Base-by-base conservation (phyloP, 2,888 invertebrate genomes). In the Cosmia pyralina region DNA sequence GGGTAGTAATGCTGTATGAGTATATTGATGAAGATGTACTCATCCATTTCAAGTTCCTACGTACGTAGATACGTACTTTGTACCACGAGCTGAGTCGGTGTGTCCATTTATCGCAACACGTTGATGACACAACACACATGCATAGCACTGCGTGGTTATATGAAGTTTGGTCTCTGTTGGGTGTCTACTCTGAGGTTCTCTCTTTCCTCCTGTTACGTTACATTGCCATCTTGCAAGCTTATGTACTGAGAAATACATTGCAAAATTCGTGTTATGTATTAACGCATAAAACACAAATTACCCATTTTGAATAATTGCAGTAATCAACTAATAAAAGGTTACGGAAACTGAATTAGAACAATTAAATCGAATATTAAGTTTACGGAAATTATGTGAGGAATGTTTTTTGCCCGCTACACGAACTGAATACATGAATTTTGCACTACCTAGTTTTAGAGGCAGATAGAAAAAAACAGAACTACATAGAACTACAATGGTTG, bases 181-280 rank as follows among this genome's bases (percentile, higher is more conserved):
- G 4, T 44, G 2, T 34, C 10, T 73, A 63, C 19, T 79, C 73
- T 73, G 5, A 57, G 62, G 15, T 50, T 7, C 52, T 3, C 6
- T 67, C 41, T 57, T 55, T 52, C 46, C 67, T 75, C 34, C 34
- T 69, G 65, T 69, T 66, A 64, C 28, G 65, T 53, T 52, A 69
- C 41, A 74, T 44, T 81, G 17, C 62, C 50, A 69, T 71, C 48
- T 77, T 60, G 44, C 60, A 72, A 66, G 38, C 64, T 57, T 63
- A 69, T 75, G 53, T 60, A 77, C 53, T n/a, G 22, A 68, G 52
- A 68, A 81, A 50, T 69, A 5, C 55, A 71, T 82, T 83, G 53
- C 80, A 85, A 84, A 82, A 82, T 71, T 58, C 62, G 17, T 71
- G 82, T 84, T 84, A 86, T 81, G 79, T 74, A 81, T 75, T 69